These are phyloP conservation scores for Aleadryas rufinucha DNA, from an alignment of 2,113 vertebrate species.

Conservation along the genomic window DNA sequence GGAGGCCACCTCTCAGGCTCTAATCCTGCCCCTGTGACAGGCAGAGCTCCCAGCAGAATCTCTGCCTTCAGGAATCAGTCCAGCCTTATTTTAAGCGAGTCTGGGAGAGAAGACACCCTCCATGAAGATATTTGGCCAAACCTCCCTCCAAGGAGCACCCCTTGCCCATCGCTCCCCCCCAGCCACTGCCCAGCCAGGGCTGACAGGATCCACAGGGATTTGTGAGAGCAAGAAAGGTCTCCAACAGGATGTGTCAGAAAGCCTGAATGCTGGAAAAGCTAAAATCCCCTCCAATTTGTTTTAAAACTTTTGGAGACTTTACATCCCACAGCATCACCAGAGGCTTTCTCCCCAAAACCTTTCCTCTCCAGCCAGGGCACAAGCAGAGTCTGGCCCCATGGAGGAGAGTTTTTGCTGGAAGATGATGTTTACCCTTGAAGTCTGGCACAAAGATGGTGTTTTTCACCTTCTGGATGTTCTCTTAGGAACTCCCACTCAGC, in stretches of 20 bases:
- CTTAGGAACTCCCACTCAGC: neutral
- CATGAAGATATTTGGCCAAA: neutral
- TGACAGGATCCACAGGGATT: neutral
- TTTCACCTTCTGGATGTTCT: neutral
- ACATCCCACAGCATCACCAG: too few species aligned
- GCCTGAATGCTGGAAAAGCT: neutral
- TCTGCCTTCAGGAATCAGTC: neutral
- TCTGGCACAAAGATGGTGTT: neutral
- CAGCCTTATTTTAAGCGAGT: neutral
- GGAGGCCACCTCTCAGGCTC: neutral
- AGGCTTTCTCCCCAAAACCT: neutral
- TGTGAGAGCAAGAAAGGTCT: neutral
- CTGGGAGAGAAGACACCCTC: neutral
- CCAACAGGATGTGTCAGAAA: neutral
- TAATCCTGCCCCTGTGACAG: neutral
- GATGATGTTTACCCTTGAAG: neutral
- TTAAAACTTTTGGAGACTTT: neutral
- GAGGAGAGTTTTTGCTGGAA: neutral
- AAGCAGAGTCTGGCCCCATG: fast-evolving
- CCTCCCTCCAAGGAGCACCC: neutral
- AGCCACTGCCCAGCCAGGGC: neutral
- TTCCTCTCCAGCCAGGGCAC: neutral
- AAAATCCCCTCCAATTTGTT: fast-evolving
- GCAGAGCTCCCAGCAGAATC: neutral
- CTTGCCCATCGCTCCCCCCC: fast-evolving